A percentile compares a stretch with the other conserved stretches of the same genome.
Conservation (phyloP, 2,797 vertebrate species). For the Scarus forsteni region DNA sequence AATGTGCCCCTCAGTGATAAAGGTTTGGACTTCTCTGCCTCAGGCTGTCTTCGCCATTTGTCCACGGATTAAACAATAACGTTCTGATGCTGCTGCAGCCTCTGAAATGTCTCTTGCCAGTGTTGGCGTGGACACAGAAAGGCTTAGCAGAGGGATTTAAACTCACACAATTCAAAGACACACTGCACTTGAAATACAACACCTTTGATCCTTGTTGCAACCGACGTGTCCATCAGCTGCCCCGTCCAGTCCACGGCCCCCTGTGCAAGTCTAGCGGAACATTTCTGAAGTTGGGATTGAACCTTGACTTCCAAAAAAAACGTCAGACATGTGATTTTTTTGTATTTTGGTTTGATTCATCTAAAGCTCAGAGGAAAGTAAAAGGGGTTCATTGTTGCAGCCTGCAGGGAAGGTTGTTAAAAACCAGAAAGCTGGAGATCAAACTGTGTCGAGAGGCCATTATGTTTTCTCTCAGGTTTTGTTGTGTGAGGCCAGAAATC, state of each 20-base stretch:
- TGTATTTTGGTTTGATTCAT: too few species aligned
- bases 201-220: conserved; percentile 20
- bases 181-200: conserved; percentile 3
- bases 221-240: conserved; percentile 23
- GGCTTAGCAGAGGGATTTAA: conserved; percentile 32
- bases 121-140: conserved; percentile 5
- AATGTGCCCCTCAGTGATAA: too few species aligned
- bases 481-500: conserved; percentile 27
- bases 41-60: not conserved
- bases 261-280: not conserved
- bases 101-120: conserved; percentile 7
- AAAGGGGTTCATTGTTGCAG: conserved; percentile 27
- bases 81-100: not conserved
- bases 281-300: not conserved
- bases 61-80: not conserved
- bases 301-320: too few species aligned
- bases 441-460: conserved; percentile 28
- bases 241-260: conserved; percentile 1
- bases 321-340: too few species aligned
- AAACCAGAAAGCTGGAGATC: conserved; percentile 11
- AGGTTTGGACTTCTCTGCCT: too few species aligned
- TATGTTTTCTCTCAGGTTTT: conserved; percentile 22
- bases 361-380: too few species aligned
- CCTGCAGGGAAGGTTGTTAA: conserved; percentile 19
- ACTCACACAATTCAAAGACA: conserved; percentile 14